Base-by-base conservation (phyloP, 2,888 invertebrate genomes). In the Xestia c-nigrum region DNA sequence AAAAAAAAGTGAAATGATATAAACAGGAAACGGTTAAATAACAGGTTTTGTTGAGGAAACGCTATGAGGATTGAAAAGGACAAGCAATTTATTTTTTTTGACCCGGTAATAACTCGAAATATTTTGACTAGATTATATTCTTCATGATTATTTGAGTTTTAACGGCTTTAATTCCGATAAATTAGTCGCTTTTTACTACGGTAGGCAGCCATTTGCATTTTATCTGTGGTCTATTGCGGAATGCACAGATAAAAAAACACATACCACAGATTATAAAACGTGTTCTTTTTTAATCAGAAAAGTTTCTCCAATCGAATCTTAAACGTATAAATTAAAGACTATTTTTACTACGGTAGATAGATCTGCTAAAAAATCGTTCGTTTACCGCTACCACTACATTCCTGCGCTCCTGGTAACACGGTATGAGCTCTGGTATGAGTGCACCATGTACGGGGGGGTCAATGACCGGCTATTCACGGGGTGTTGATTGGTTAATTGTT, bases 401-500 rank as follows among this genome's bases (percentile, higher is more conserved):
- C 89, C 85, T 87, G 61, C 67, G 73, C 89, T 88, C 89, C 87
- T 87, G 89, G 83, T 80, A 80, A 73, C 81, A 72, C 69, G 63
- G 84, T 71, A 71, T 74, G 76, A 72, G 61, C 65, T 63, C 50
- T 72, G 52, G 72, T 64, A 74, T 76, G 77, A 83, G 70, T 83
- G 86, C 86, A 85, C 78, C 84, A 80, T 75, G 77, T 46, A 59
- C 31, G 57, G 69, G 80, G 57, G 69, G 80, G 76, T 88, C 78
- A 84, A 69, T 63, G 88, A 76, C 84, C 68, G 68, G 72, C 67
- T 75, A 82, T 84, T 83, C 88, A 83, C 86, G 81, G 85, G 85
- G 86, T 87, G 88, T 78, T 82, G 85, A 87, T 88, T 85, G 76
- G 75, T 88, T 88, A 87, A 88, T 88, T 88, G 83, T 80, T 85